Conservation (phyloP, 2,113 vertebrate genomes). For the Lasiurus borealis region DNA sequence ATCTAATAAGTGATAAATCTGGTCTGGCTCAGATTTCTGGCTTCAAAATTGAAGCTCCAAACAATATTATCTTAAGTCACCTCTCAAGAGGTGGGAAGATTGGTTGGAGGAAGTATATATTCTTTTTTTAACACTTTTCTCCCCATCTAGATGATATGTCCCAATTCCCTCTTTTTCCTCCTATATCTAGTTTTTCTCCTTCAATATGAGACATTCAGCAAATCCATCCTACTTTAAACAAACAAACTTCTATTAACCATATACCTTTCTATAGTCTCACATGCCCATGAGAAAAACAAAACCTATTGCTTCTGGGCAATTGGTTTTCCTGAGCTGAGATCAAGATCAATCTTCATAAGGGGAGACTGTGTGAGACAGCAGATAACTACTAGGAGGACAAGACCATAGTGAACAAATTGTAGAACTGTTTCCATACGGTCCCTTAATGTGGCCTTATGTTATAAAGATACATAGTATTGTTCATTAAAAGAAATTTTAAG, state of each 20-base stretch:
- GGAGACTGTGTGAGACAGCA: neutral
- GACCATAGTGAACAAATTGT: neutral
- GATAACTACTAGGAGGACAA: neutral
- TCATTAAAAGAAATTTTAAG: conserved; percentile 52
- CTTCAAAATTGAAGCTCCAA: neutral
- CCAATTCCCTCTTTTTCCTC: neutral
- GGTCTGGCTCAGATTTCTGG: neutral
- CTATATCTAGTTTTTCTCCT: neutral
- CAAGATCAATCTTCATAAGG: neutral
- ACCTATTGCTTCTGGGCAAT: neutral
- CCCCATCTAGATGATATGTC: neutral
- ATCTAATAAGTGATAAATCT: neutral
- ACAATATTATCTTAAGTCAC: neutral
- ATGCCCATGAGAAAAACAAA: neutral
- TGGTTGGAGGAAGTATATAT: neutral
- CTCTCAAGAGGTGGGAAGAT: neutral
- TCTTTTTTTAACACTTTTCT: neutral
- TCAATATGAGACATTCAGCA: neutral
- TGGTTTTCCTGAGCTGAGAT: conserved; percentile 11
- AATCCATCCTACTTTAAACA: neutral
- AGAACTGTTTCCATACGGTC: neutral
- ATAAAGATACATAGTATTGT: neutral
- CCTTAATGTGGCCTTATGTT: neutral
- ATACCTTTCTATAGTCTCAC: neutral
- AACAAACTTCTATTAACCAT: neutral